These are phyloP conservation scores for Moxostoma hubbsi DNA, from an alignment of 2,797 vertebrate species.

Conservation along the genomic window DNA sequence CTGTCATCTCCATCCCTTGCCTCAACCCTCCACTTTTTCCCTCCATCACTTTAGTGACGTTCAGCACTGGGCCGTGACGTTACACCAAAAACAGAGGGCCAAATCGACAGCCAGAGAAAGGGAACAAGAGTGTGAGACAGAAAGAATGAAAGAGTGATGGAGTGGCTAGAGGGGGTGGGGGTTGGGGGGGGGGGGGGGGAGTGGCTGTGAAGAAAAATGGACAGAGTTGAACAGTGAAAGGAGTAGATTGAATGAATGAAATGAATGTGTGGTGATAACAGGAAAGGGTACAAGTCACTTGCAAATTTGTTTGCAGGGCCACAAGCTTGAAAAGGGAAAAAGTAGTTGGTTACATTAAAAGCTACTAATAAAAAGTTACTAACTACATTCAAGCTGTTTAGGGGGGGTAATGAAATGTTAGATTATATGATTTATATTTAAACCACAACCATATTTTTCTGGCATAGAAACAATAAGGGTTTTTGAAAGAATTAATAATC, in stretches of 20 bases:
- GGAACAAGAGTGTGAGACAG: not conserved
- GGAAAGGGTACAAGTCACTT: not conserved
- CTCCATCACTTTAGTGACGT: slow-evolving; percentile 80
- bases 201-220: slow-evolving; percentile 16
- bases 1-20: slow-evolving; percentile 62
- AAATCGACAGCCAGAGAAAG: not conserved
- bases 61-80: slow-evolving; percentile 80
- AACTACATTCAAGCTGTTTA: too few species aligned
- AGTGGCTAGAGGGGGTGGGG: not conserved
- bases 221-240: slow-evolving; percentile 45
- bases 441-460: too few species aligned
- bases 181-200: slow-evolving; percentile 8
- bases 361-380: too few species aligned
- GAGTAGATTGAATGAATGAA: slow-evolving; percentile 56
- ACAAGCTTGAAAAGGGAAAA: too few species aligned
- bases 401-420: too few species aligned
- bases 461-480: too few species aligned
- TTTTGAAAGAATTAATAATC: too few species aligned
- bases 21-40: slow-evolving; percentile 72
- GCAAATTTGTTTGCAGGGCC: too few species aligned
- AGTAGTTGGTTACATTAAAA: too few species aligned
- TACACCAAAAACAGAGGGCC: slow-evolving; percentile 72
- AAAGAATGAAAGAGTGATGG: too few species aligned
- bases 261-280: not conserved
- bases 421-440: too few species aligned